Percentiles rank a stretch among this genome's conserved stretches.
These are phyloP conservation scores for Bombylius discolor DNA, from an alignment of 2,888 invertebrate species.

Conservation along the genomic window DNA sequence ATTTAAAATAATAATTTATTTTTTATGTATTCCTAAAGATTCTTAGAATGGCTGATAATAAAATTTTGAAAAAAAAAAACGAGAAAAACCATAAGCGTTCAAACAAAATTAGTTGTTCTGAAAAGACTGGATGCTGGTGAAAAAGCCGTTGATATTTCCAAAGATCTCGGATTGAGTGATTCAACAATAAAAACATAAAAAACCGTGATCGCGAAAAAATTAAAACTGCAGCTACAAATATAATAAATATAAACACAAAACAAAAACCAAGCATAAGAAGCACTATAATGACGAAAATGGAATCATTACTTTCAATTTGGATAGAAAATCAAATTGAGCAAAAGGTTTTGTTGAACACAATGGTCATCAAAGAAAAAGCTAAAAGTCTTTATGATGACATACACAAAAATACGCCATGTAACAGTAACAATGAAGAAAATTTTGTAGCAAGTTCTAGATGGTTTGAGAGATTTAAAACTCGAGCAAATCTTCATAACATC, in stretches of 20 bases:
- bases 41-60: not conserved
- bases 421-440: conserved; percentile 8
- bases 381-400: conserved; percentile 16
- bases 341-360: conserved; percentile 16
- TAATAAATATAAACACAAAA: conserved; percentile 14
- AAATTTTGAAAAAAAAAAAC: not conserved
- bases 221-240: conserved; percentile 15
- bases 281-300: conserved; percentile 15
- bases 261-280: conserved; percentile 14
- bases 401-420: conserved; percentile 4
- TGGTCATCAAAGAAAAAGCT: conserved; percentile 17
- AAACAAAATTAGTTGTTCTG: not conserved
- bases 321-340: conserved; percentile 16
- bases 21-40: not conserved
- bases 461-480: too few species aligned
- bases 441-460: too few species aligned
- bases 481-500: conserved; percentile 13
- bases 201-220: conserved; percentile 17
- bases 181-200: conserved; percentile 15
- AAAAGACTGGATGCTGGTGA: not conserved
- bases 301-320: conserved; percentile 14
- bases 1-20: too few species aligned
- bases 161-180: conserved; percentile 1
- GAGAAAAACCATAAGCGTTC: not conserved
- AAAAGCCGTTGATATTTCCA: too few species aligned